Evolutionary conservation across 1,140 invertebrate genomes (phyloP), one percentile per base, ranked within the genome.

Genomic region (Lucilia sericata): DNA sequence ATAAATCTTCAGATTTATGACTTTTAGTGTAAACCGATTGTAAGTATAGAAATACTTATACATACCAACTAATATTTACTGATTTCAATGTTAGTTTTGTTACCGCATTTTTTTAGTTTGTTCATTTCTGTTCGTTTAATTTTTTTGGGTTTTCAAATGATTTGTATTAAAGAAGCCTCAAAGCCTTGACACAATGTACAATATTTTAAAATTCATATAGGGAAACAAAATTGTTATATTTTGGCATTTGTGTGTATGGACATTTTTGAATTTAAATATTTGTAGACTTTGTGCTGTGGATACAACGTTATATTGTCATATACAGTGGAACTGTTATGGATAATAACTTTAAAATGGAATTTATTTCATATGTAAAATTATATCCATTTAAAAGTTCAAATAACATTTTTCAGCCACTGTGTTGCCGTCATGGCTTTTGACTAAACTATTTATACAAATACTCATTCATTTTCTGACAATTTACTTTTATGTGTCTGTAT

Each of bases 121-220:
- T 60, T 60, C 13, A 42, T 42, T 60, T 60, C 5, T 60, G 51
- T 14, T 60, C 4, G 51, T 12, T 17, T 60, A 14, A 12, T 12
- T 60, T 60, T n/a, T 60, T 60, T 8, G 51, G 5, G 4, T 60
- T 60, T 60, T n/a, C 55, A 60, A 60, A 60, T 60, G 55, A 60
- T 60, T 60, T 60, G 14, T n/a, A n/a, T n/a, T 60, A n/a, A 60
- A 7, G 55, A 60, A 60, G 55, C 55, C 55, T 60, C 55, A n/a
- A 60, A 60, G 55, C 55, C 55, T n/a, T 60, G 55, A 60, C n/a
- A 60, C 55, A 60, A 60, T 60, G 55, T 60, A 14, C 12, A 60
- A 60, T 14, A n/a, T 60, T 60, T 60, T n/a, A 60, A 17, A 60
- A 60, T 60, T 60, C 55, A 60, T 60, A 60, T 7, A 60, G 3